These are phyloP conservation scores for Catamblyrhynchus diadema DNA, from an alignment of 2,797 vertebrate genomes.

Conservation along the genomic window DNA sequence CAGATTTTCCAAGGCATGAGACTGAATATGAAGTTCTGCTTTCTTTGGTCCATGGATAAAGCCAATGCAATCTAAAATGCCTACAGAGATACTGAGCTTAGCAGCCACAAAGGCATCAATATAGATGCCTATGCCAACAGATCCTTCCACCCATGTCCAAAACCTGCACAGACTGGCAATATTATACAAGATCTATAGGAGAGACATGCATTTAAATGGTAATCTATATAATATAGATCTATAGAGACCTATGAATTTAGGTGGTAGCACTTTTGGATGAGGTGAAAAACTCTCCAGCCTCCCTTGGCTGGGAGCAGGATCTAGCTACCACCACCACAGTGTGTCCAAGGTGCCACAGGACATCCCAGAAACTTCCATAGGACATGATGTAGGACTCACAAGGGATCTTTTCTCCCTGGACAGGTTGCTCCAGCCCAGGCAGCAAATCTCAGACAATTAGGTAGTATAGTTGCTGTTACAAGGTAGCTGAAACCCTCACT, in stretches of 20 bases:
- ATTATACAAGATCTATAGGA: neutral
- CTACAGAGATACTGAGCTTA: neutral
- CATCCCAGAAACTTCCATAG: rapidly evolving
- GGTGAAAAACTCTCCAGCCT: neutral
- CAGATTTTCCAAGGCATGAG: neutral
- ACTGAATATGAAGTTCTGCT: neutral
- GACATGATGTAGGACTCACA: neutral
- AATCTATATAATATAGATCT: neutral
- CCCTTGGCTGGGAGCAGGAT: neutral
- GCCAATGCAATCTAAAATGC: neutral
- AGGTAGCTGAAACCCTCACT: neutral
- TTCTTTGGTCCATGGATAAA: neutral
- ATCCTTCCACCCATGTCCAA: neutral
- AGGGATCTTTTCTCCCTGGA: neutral
- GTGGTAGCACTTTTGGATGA: neutral
- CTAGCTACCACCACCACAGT: neutral
- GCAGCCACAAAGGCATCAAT: neutral
- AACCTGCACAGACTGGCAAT: neutral
- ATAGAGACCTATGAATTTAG: neutral
- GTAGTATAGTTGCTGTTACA: neutral
- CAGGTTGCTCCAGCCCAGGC: neutral
- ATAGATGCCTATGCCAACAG: neutral
- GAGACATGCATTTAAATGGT: neutral
- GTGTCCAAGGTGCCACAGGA: neutral
- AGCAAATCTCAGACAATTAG: neutral